Percentiles rank a stretch among this genome's conserved stretches.
These are phyloP conservation scores for Cinara cedri DNA, from an alignment of 2,888 invertebrate genomes.

Conservation along the genomic window DNA sequence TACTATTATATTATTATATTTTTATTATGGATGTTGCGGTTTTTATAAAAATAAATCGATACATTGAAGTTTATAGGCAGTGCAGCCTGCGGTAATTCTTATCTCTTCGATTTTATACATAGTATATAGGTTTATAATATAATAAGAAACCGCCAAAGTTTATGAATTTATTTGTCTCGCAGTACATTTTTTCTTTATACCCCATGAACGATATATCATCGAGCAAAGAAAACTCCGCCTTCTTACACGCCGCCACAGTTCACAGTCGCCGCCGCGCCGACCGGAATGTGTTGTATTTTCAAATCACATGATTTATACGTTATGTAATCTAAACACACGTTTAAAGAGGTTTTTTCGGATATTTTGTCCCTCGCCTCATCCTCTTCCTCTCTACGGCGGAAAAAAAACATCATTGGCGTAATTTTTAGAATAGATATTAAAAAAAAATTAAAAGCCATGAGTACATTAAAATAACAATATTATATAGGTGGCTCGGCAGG, in stretches of 20 bases:
- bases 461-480: slow-evolving; percentile 10
- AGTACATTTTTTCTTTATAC: background rate
- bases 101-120: background rate
- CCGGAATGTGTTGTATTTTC: slow-evolving; percentile 49
- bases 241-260: background rate
- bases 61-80: no score
- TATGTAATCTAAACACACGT: slow-evolving; percentile 49
- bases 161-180: slow-evolving; percentile 27
- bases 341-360: slow-evolving; percentile 26
- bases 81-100: background rate
- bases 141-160: slow-evolving; percentile 3
- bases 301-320: slow-evolving; percentile 54
- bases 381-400: background rate
- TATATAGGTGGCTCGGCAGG: slow-evolving; percentile 45
- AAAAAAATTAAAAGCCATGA: slow-evolving; percentile 48
- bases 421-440: slow-evolving; percentile 38
- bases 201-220: slow-evolving; percentile 31
- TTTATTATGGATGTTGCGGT: no score
- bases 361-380: slow-evolving; percentile 14
- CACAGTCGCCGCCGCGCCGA: background rate
- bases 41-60: no score
- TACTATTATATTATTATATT: no score
- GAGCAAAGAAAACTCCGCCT: slow-evolving; percentile 32
- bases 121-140: no score
- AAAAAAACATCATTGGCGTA: slow-evolving; percentile 49